Evolutionary conservation across 2,113 vertebrate genomes (phyloP).

Genomic region (Ginglymostoma cirratum): DNA sequence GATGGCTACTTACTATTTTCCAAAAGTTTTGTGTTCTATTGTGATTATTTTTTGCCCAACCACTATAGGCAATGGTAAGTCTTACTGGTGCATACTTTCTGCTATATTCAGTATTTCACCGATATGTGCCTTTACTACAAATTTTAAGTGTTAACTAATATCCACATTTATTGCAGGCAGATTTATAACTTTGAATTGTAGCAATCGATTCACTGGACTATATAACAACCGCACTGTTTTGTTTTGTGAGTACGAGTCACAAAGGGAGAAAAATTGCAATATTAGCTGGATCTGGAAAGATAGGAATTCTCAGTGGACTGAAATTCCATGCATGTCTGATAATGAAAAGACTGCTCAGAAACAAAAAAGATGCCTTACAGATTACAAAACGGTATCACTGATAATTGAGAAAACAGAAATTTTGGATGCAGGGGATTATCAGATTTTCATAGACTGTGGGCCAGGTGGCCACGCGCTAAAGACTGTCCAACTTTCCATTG

Average conservation of each 20-base stretch:
- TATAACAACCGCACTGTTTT: neutral
- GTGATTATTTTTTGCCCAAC: neutral
- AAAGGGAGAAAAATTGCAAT: neutral
- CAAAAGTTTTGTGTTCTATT: neutral
- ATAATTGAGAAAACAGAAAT: neutral
- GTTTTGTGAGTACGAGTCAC: neutral
- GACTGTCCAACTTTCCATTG: neutral
- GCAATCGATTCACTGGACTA: neutral
- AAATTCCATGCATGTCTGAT: neutral
- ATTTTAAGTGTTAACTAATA: neutral
- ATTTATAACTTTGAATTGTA: neutral
- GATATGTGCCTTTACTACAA: neutral
- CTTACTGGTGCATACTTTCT: neutral
- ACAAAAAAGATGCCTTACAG: neutral
- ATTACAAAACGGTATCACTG: neutral
- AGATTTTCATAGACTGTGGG: neutral
- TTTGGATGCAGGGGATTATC: neutral
- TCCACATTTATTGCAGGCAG: neutral
- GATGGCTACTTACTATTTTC: neutral
- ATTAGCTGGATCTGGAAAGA: accelerated
- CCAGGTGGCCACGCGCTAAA: accelerated
- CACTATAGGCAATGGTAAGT: neutral
- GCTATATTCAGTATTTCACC: neutral
- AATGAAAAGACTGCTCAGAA: neutral
- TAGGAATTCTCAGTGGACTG: neutral